Evolutionary conservation across 2,888 invertebrate genomes (phyloP).

Genomic region (Brenthis hecate): DNA sequence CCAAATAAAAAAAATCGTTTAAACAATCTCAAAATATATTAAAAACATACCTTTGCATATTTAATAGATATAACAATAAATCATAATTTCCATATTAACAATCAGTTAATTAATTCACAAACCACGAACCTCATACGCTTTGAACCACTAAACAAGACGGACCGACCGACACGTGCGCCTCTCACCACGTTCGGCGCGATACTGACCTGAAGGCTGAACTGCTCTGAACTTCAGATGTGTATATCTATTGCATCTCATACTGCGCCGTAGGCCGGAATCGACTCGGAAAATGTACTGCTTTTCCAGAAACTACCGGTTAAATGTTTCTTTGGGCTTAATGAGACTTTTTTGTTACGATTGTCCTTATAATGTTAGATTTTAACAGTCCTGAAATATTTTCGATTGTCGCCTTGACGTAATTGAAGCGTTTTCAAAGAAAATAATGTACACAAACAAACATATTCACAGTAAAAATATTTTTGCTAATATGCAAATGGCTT

Average conservation of each 20-base stretch:
- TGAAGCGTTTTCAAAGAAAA: too few relatives aligned
- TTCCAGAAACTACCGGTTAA: constrained; percentile 37
- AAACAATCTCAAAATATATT: neutral
- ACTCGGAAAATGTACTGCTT: constrained; percentile 43
- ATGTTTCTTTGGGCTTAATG: constrained; percentile 19
- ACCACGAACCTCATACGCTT: constrained; percentile 43
- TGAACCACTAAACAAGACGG: neutral
- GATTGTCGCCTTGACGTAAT: too few relatives aligned
- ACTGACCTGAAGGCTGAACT: constrained; percentile 49
- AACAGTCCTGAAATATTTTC: neutral
- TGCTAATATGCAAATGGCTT: too few relatives aligned
- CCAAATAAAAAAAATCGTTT: neutral
- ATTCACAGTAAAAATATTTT: too few relatives aligned
- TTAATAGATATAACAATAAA: neutral
- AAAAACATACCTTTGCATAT: constrained; percentile 12
- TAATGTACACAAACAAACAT: too few relatives aligned
- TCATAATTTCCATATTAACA: neutral
- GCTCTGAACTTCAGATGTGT: constrained; percentile 57
- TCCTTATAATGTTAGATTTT: neutral
- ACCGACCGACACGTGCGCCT: constrained; percentile 52
- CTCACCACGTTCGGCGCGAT: constrained; percentile 62
- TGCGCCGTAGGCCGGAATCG: constrained; percentile 57
- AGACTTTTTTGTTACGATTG: constrained; percentile 5
- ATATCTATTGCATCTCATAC: constrained; percentile 61
- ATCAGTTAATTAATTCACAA: neutral